Percentiles rank a stretch among this genome's conserved stretches.
These are phyloP conservation scores for Naso thynnoides DNA, from an alignment of 2,797 vertebrate species.

Conservation along the genomic window DNA sequence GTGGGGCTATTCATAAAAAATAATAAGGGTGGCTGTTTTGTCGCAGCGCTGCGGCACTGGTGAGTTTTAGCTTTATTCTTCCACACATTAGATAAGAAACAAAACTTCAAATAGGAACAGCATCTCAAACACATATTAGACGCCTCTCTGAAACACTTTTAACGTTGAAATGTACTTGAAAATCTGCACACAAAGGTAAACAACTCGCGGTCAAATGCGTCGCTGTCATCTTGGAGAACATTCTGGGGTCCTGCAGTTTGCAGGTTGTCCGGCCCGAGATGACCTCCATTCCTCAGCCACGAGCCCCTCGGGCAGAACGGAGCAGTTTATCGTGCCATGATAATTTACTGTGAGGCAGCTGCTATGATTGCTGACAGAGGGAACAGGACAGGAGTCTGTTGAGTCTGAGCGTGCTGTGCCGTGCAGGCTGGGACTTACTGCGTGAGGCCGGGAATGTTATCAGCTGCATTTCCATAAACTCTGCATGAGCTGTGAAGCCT, in stretches of 20 bases:
- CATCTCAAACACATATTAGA: neutral
- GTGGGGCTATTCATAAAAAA: too few relatives aligned
- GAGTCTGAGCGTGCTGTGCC: slow-evolving; percentile 4
- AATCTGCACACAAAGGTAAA: neutral
- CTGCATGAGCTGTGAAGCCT: slow-evolving; percentile 88
- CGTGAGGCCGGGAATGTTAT: slow-evolving; percentile 95
- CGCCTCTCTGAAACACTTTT: neutral
- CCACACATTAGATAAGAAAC: too few relatives aligned
- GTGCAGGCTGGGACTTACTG: slow-evolving; percentile 86
- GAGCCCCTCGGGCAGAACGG: neutral
- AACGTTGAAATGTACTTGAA: neutral
- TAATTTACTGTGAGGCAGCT: slow-evolving; percentile 59
- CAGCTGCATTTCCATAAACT: slow-evolving; percentile 92
- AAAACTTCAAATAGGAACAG: neutral
- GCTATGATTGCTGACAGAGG: slow-evolving; percentile 29
- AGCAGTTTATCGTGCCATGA: slow-evolving; percentile 13
- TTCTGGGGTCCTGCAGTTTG: neutral
- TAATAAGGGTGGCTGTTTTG: too few relatives aligned
- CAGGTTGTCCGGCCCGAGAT: neutral
- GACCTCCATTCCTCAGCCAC: neutral
- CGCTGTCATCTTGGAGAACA: neutral
- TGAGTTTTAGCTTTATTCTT: too few relatives aligned
- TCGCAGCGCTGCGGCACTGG: too few relatives aligned
- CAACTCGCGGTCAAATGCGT: neutral
- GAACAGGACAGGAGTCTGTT: slow-evolving; percentile 30